Conservation (phyloP, 1,140 invertebrate genomes). For the Caenorhabditis inopinata region DNA sequence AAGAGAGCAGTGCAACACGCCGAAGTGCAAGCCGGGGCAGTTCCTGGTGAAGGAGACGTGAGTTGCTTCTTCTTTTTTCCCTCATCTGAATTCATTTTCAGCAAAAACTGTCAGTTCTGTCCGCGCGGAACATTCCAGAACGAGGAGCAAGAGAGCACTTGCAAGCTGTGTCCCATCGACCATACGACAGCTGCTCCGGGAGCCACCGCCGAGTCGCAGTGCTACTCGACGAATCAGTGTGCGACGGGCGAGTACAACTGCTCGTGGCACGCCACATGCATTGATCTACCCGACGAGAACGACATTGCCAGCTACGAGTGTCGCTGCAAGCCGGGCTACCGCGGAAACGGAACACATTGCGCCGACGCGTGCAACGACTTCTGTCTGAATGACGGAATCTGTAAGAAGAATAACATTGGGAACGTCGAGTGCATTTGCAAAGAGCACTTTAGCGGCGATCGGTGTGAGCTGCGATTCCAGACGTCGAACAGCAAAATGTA, state of each 20-base stretch:
- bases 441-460: slow-evolving; percentile 62
- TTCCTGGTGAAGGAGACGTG: slow-evolving; percentile 78
- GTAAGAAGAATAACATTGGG: slow-evolving; percentile 76
- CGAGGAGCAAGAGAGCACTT: slow-evolving; percentile 82
- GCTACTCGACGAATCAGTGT: slow-evolving; percentile 67
- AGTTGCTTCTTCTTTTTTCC: background rate
- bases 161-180: slow-evolving; percentile 84
- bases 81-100: slow-evolving; percentile 37
- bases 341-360: slow-evolving; percentile 72
- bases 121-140: slow-evolving; percentile 89
- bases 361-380: slow-evolving; percentile 81
- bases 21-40: slow-evolving; percentile 72
- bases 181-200: slow-evolving; percentile 79
- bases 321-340: slow-evolving; percentile 89
- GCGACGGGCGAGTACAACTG: slow-evolving; percentile 66
- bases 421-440: slow-evolving; percentile 64
- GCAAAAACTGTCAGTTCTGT: slow-evolving; percentile 82
- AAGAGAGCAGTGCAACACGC: slow-evolving; percentile 85
- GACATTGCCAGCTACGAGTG: slow-evolving; percentile 83
- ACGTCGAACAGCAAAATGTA: background rate
- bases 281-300: slow-evolving; percentile 83
- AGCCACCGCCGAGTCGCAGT: slow-evolving; percentile 62
- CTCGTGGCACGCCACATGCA: slow-evolving; percentile 75
- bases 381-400: slow-evolving; percentile 87
- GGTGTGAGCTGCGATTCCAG: slow-evolving; percentile 63